Evolutionary conservation across 37 sponge, comb jelly and placozoan species (phyloP), one percentile per base, ranked within the genome.

Genomic region (Oopsacas minuta): DNA sequence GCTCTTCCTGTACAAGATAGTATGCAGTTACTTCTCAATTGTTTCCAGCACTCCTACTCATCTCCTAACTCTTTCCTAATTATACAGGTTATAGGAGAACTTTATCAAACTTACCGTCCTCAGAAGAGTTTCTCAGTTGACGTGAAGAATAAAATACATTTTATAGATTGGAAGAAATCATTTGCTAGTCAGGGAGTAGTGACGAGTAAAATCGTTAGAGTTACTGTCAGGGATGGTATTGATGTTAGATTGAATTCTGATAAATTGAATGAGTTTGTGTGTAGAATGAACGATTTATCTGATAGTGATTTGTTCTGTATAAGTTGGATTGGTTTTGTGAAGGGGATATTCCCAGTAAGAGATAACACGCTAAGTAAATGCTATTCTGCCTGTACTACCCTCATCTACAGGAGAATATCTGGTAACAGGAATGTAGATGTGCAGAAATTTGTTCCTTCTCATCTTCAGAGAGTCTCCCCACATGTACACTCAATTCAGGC

Each of bases 301-400:
- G 75, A 25, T 5, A 61, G 30, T 25, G 75, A 61, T 5, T 25
- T 61, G 17, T 61, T 61, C 75, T 61, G 28, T n/a, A 10, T 61
- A 12, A 61, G 75, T 61, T 61, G 75, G 75, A 34, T 61, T 10
- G 28, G 75, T 61, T 61, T 61, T 61, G 75, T n/a, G 28, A 61
- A 61, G 75, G 75, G 75, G 28, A 61, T 32, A 7, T 61, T 61
- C 30, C 75, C 75, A 61, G 75, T 25, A 20, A 7, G 22, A 3
- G 22, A 61, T 61, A 34, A 5, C 1, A 5, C 75, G 5, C 3
- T 61, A 5, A 61, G 75, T 61, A 34, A 25, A 20, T 34, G 75
- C 28, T 34, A 61, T n/a, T 61, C 75, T 61, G 75, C 75, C 28
- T 61, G 75, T 12, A 61, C 28, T 20, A 32, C 7, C 75, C 75